Conservation (phyloP, 2,888 invertebrate species). For the Encarsia formosa region DNA sequence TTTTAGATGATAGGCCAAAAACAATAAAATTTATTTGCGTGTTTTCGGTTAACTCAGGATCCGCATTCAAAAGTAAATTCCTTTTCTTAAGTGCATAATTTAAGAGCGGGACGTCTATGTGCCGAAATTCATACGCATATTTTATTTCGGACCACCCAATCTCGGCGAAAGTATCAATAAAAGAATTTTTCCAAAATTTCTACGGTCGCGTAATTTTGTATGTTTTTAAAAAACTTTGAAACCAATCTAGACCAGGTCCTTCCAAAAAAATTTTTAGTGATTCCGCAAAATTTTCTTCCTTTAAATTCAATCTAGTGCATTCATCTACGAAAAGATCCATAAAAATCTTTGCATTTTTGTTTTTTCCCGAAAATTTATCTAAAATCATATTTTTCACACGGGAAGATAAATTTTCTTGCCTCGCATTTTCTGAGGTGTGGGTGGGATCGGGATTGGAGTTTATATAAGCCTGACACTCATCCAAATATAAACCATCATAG, state of each 20-base stretch:
- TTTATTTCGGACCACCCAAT: not conserved
- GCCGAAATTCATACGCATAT: not conserved
- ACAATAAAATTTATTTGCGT: not conserved
- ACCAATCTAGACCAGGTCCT: too few relatives aligned
- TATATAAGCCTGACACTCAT: not conserved
- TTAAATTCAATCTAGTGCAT: too few relatives aligned
- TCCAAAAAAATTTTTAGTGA: too few relatives aligned
- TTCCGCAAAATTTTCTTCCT: too few relatives aligned
- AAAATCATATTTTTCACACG: conserved; percentile 25
- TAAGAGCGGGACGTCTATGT: not conserved
- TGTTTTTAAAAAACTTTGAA: not conserved
- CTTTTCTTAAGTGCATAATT: not conserved
- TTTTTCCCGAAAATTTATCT: conserved; percentile 25
- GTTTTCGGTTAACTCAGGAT: not conserved
- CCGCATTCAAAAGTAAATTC: not conserved
- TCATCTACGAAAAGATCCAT: conserved; percentile 20
- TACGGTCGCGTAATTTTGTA: not conserved
- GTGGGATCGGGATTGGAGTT: not conserved
- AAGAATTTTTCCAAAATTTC: not conserved
- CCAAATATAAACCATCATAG: conserved; percentile 17
- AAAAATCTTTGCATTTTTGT: conserved; percentile 23
- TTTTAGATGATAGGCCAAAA: not conserved
- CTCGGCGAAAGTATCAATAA: not conserved
- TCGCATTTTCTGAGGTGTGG: not conserved
- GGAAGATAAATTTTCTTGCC: too few relatives aligned